These are phyloP conservation scores for Limnodromus scolopaceus DNA, from an alignment of 2,797 vertebrate genomes.

Conservation along the genomic window DNA sequence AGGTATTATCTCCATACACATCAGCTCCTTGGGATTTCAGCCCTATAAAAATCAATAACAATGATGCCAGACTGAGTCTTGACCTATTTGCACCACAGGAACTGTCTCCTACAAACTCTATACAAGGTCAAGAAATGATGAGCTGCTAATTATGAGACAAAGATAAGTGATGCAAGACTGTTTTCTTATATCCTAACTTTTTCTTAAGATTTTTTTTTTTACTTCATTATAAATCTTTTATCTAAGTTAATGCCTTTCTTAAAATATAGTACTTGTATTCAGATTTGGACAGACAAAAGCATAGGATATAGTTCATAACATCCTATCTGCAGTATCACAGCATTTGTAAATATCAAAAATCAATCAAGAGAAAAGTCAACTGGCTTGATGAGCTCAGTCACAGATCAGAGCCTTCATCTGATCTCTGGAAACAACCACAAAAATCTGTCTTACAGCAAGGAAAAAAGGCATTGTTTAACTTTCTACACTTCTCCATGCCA, in stretches of 20 bases:
- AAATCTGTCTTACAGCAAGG: neutral
- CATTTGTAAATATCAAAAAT: slow-evolving; percentile 30
- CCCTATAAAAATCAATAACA: neutral
- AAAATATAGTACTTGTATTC: neutral
- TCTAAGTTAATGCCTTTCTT: neutral
- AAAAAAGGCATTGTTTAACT: neutral
- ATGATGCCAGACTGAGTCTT: neutral
- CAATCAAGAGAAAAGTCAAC: neutral
- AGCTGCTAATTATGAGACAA: neutral
- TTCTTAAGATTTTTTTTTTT: neutral
- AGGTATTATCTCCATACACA: neutral
- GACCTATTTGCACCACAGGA: neutral
- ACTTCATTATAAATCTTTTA: neutral
- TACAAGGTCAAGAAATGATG: neutral
- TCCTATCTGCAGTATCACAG: neutral
- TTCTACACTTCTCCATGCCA: neutral
- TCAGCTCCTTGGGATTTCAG: neutral
- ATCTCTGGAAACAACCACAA: neutral
- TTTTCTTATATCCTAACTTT: neutral
- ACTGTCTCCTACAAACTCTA: neutral
- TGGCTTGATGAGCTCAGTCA: neutral
- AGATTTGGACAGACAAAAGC: neutral
- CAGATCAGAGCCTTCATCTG: slow-evolving; percentile 21
- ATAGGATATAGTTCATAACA: neutral
- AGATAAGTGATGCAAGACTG: neutral